A percentile compares a stretch with the other conserved stretches of the same genome.
Conservation (phyloP, 2,888 invertebrate species). For the Vannuccia rotundouncinata region DNA sequence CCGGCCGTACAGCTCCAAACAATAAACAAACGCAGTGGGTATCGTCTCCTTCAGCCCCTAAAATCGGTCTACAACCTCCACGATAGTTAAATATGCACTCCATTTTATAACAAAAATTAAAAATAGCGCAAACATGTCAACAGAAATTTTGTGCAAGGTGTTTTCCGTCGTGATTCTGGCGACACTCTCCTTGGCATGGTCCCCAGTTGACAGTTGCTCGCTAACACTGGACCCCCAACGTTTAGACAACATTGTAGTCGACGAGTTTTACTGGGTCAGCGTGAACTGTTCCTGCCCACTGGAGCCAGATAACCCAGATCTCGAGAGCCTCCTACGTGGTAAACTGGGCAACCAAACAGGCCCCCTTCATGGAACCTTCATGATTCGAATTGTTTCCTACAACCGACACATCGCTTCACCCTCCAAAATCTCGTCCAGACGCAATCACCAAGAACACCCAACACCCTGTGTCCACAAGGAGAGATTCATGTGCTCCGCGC, state of each 20-base stretch:
- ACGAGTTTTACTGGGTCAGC: background rate
- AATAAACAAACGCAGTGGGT: no score
- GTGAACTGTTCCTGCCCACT: background rate
- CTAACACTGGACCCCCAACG: background rate
- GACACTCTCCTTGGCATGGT: background rate
- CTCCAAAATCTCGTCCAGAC: background rate
- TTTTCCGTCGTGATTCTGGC: background rate
- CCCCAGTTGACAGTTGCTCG: background rate
- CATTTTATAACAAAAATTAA: no score
- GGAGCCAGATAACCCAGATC: background rate
- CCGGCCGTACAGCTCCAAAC: no score
- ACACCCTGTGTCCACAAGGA: background rate
- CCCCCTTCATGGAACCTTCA: background rate
- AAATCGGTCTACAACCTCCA: no score
- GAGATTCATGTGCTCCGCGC: background rate
- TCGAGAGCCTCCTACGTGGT: background rate
- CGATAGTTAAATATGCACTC: no score
- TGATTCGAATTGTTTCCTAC: background rate
- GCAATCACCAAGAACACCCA: background rate
- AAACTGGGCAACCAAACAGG: background rate
- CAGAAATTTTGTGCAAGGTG: background rate
- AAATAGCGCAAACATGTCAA: no score
- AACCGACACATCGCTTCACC: constrained; percentile 7
- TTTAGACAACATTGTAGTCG: background rate
- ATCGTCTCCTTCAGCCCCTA: no score